Conservation (phyloP, 2,888 invertebrate genomes). For the Lasioglossum vierecki region DNA sequence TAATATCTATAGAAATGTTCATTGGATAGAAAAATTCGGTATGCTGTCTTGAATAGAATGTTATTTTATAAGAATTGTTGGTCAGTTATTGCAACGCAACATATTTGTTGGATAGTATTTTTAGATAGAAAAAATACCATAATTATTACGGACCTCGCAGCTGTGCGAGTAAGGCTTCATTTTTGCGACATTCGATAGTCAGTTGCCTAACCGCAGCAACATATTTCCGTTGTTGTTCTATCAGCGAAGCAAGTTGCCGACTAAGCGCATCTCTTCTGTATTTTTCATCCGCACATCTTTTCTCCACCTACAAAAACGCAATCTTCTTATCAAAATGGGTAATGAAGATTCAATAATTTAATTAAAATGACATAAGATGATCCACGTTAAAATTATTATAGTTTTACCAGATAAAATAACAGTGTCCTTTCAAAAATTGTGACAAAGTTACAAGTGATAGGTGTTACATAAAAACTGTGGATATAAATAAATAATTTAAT, state of each 20-base stretch:
- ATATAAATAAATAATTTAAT: background rate
- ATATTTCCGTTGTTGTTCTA: conserved; percentile 91
- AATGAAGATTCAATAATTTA: background rate
- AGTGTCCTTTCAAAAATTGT: no score
- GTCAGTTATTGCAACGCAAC: background rate
- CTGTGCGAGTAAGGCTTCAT: conserved; percentile 86
- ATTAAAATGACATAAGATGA: background rate
- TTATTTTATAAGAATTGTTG: background rate
- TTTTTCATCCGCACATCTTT: conserved; percentile 88
- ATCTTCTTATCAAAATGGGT: background rate
- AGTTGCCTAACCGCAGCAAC: conserved; percentile 91
- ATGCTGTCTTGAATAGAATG: background rate
- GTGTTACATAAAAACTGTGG: background rate
- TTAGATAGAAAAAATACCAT: conserved; percentile 8
- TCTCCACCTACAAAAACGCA: conserved; percentile 83
- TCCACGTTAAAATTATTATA: background rate
- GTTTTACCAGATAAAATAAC: background rate
- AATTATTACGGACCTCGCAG: conserved; percentile 74
- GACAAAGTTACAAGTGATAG: background rate
- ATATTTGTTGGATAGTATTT: background rate
- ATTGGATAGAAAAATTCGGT: background rate
- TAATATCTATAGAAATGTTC: background rate
- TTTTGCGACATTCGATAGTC: conserved; percentile 90
- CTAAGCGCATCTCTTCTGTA: conserved; percentile 88
- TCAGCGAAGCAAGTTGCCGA: conserved; percentile 86